Conservation (phyloP, 2,113 vertebrate genomes). For the Tragelaphus imberbis region DNA sequence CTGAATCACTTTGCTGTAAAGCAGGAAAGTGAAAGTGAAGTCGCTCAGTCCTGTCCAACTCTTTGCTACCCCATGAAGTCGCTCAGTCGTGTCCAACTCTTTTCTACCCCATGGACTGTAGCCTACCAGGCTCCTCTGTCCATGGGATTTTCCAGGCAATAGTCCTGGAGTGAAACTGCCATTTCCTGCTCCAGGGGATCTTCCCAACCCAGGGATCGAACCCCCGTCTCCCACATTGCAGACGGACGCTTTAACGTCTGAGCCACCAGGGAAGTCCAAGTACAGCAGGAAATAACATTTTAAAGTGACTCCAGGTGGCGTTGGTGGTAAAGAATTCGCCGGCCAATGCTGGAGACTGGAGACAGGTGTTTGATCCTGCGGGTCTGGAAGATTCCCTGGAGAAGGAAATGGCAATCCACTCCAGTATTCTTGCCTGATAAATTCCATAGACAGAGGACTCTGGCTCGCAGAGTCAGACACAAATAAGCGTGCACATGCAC, state of each 20-base stretch:
- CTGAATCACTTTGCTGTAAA: not conserved
- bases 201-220: too few relatives aligned
- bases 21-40: not conserved
- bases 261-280: not conserved
- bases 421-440: not conserved
- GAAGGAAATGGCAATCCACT: not conserved
- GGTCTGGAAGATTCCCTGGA: not conserved
- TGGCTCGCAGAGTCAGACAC: not conserved
- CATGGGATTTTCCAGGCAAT: too few relatives aligned
- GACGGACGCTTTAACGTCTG: too few relatives aligned
- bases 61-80: too few relatives aligned
- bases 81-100: too few relatives aligned
- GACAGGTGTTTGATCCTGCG: not conserved
- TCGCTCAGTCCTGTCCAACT: too few relatives aligned
- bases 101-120: too few relatives aligned
- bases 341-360: not conserved
- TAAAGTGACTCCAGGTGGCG: not conserved
- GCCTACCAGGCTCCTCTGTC: too few relatives aligned
- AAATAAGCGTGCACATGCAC: accelerated
- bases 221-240: too few relatives aligned
- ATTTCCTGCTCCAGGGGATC: too few relatives aligned
- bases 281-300: not conserved
- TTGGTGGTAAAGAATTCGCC: not conserved
- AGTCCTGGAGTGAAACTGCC: too few relatives aligned
- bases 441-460: not conserved